Base-by-base conservation (phyloP, 1,140 invertebrate genomes). In the Adelges cooleyi region DNA sequence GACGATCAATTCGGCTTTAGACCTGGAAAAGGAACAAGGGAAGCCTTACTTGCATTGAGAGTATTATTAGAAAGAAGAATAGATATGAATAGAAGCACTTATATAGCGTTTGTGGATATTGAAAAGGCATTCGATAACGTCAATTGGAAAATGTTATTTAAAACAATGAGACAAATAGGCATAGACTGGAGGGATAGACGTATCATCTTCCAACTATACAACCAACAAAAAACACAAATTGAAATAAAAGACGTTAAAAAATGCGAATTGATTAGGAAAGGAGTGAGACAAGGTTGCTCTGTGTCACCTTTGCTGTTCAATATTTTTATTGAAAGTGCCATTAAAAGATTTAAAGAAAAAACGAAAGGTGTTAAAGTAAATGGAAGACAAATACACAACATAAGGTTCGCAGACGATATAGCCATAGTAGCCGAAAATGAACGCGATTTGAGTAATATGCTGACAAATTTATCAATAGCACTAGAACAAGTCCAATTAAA, bases 231-330 rank as follows among this genome's bases (percentile, higher is more conserved):
- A 29, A 65, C 62, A 17, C 20, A 29, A 50, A 65, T 65, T 48
- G 27, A 49, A 27, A 65, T 50, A 36, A 17, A 29, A 54, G 17
- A 42, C 52, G n/a, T 13, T 5, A 29, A 13, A 46, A 25, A 22
- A 48, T 22, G 1, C 5, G 52, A 27, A 17, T 10, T 22, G 17
- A 69, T 69, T 53, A 20, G 59, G 0, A 54, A 62, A 22, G 68
- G 68, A 0, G 69, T 71, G 8, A 40, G 66, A 20, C 66, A 70
- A 66, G 68, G 53, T 1, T 51, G 67, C 33, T 52, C 53, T 13
- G 38, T 68, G n/a, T 66, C 52, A 40, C 53, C 53, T 2, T 20
- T 48, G 1, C 29, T 71, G 10, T 70, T 70, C 25, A 70, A 65
- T 51, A 20, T 69, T 15, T 65, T 68, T 36, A 38, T 67, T 13